Evolutionary conservation across 1,140 invertebrate species (phyloP).

Genomic region (Saxidomus purpurata): DNA sequence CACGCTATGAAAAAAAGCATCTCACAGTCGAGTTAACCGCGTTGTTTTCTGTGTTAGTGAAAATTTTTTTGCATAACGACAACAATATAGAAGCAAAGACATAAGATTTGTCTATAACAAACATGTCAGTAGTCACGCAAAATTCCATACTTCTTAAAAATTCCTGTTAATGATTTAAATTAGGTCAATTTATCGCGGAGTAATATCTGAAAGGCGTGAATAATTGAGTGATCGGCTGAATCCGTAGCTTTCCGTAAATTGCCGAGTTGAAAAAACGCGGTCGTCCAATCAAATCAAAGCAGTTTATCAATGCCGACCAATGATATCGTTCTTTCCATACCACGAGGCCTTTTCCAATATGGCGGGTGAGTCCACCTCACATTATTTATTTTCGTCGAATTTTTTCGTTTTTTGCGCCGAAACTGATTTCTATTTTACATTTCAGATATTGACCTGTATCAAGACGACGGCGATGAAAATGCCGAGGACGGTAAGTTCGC

Average conservation of each 20-base stretch:
- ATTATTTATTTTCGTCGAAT: slow-evolving; percentile 82
- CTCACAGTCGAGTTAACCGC: slow-evolving; percentile 28
- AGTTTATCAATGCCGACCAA: slow-evolving; percentile 77
- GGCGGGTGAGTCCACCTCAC: slow-evolving; percentile 86
- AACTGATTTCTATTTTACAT: slow-evolving; percentile 76
- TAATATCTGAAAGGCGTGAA: slow-evolving; percentile 20
- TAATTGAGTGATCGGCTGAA: slow-evolving; percentile 76
- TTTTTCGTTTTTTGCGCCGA: slow-evolving; percentile 80
- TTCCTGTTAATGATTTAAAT: no score
- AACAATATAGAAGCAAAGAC: no score
- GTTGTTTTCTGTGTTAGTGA: no score
- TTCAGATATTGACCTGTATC: slow-evolving; percentile 86
- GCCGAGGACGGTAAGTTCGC: slow-evolving; percentile 84
- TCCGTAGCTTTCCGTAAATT: slow-evolving; percentile 76
- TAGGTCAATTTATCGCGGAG: slow-evolving; percentile 43
- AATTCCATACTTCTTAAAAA: no score
- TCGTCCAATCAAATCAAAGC: slow-evolving; percentile 77
- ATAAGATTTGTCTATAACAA: no score
- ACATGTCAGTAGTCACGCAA: no score
- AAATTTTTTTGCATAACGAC: no score
- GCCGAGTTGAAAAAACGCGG: slow-evolving; percentile 70
- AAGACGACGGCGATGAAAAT: slow-evolving; percentile 82
- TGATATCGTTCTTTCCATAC: slow-evolving; percentile 79
- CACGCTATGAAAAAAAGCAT: slow-evolving; percentile 48
- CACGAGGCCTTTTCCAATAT: slow-evolving; percentile 86